Conservation (phyloP, 2,888 invertebrate genomes). For the Zeuzera pyrina region DNA sequence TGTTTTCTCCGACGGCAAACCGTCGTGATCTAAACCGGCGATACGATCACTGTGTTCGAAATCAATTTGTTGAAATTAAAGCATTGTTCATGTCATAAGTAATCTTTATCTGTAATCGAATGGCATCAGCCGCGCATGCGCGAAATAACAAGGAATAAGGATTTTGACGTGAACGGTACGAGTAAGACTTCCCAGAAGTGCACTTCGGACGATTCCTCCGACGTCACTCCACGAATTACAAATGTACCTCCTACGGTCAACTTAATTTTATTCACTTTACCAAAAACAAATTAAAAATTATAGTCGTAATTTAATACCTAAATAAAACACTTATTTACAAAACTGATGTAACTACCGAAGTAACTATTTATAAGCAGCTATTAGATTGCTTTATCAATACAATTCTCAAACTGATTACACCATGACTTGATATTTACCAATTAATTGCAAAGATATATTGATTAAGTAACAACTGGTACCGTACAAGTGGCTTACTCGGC, state of each 20-base stretch:
- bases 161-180: conserved; percentile 46
- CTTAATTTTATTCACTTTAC: no score
- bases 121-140: conserved; percentile 59
- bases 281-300: no score
- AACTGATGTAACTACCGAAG: no score
- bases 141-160: conserved; percentile 35
- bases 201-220: conserved; percentile 31
- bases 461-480: no score
- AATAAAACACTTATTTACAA: no score
- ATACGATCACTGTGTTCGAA: conserved; percentile 31
- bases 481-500: no score
- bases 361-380: no score
- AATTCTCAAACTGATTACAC: no score
- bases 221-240: conserved; percentile 30
- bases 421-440: no score
- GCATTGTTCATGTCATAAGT: conserved; percentile 63
- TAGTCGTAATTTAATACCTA: no score
- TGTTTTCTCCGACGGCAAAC: conserved; percentile 24
- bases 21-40: conserved; percentile 26
- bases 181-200: conserved; percentile 51
- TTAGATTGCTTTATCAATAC: no score
- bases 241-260: conserved; percentile 19
- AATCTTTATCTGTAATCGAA: conserved; percentile 58
- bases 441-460: no score
- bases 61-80: conserved; percentile 66